phyloP scores from a whole-genome alignment of 2,113 vertebrate species.

The Noctilio leporinus region DNA sequence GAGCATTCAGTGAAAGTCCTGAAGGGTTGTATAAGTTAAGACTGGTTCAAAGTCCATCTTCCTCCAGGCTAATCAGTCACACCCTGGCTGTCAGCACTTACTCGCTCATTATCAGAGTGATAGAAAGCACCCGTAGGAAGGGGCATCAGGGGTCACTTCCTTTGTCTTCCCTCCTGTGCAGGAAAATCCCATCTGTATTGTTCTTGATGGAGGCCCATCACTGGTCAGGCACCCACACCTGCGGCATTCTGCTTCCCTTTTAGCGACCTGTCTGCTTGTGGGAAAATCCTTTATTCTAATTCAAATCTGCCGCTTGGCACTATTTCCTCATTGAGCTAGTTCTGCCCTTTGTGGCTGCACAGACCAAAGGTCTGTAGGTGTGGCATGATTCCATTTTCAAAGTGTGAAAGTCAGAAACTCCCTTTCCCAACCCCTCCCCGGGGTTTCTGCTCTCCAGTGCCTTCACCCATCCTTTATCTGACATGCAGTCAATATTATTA shows the following conservation, averaged over 20 bases:
- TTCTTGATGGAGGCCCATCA: not conserved
- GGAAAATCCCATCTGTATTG: not conserved
- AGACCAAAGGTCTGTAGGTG: not conserved
- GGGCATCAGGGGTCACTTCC: not conserved
- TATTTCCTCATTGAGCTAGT: conserved; percentile 8
- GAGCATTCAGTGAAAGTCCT: not conserved
- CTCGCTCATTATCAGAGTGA: not conserved
- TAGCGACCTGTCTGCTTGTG: not conserved
- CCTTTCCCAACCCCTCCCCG: not conserved
- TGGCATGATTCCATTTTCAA: not conserved
- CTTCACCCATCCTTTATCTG: not conserved
- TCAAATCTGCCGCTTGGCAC: not conserved
- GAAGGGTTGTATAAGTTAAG: not conserved
- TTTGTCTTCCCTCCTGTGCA: not conserved
- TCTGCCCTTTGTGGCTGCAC: not conserved
- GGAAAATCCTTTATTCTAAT: not conserved
- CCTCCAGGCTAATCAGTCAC: not conserved
- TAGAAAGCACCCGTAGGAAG: not conserved
- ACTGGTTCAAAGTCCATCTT: not conserved
- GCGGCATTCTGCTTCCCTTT: not conserved
- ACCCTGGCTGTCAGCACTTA: conserved; percentile 14
- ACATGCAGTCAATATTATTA: not conserved
- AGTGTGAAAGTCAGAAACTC: not conserved
- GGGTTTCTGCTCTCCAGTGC: not conserved
- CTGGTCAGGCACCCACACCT: fast-evolving